Base-by-base conservation (phyloP, 2,113 vertebrate genomes). In the Crotalus horridus region DNA sequence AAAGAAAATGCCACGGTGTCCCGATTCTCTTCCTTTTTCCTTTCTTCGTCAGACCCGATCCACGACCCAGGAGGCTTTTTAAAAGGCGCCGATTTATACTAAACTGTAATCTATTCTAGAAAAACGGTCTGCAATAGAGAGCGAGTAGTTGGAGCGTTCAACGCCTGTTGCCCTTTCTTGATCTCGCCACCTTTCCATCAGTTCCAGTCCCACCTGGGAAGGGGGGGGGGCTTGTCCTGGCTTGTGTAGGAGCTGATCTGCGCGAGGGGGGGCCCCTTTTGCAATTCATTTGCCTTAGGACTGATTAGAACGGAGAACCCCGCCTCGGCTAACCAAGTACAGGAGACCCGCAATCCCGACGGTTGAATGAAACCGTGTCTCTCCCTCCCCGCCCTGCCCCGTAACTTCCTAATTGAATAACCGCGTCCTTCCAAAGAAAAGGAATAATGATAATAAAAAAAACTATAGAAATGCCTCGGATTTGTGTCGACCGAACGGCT, bases 401-500 rank as follows among this genome's bases (percentile, higher is more conserved):
- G 11, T 21, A 74, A 97, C 54, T 29, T 97, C 97, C 97, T 98
- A 98, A 98, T 98, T 98, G 98, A 98, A 98, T 98, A 98, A 98
- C 97, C 97, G 97, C 96, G 98, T 97, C 96, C 96, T 97, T 98
- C 97, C 97, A 98, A 98, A 98, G 98, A 97, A 96, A 98, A 98
- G 98, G 98, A 95, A 98, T 98, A 98, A 97, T 97, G 98, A 98
- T 98, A 99, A 98, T 13, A n/a, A 64, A 69, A 2, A 3, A 29
- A 5, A 4, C n/a, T 29, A 6, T 99, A 99, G 98, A 98, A 98
- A 97, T 97, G 98, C 97, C 98, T 99, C 98, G 98, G 98, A 98
- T 98, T 98, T 97, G 97, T 99, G 98, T 99, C 99, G 99, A 98
- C 99, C 95, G 97, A 98, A 97, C 96, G 95, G 97, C 97, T 97